These are phyloP conservation scores for Cataglyphis livida DNA, from an alignment of 2,888 invertebrate species.

Conservation along the genomic window DNA sequence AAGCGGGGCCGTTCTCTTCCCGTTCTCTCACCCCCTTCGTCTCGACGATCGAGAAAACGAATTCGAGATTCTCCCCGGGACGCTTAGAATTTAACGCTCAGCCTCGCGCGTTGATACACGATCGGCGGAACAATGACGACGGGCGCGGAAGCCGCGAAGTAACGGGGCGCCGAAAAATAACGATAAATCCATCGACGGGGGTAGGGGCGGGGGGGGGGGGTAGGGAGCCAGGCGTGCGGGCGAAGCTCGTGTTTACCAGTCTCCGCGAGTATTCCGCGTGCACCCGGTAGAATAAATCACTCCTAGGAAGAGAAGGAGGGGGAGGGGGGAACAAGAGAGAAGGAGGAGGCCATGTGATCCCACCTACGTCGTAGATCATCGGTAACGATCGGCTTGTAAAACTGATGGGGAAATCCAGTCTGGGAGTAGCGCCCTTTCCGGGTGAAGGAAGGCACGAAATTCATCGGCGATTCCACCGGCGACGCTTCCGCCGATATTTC, in stretches of 20 bases:
- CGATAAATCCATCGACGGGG: conserved; percentile 57
- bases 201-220: background rate
- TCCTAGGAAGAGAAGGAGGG: background rate
- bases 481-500: conserved; percentile 51
- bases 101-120: conserved; percentile 32
- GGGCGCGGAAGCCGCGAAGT: conserved; percentile 42
- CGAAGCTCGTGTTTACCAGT: conserved; percentile 59
- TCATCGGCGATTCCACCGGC: conserved; percentile 47
- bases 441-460: conserved; percentile 44
- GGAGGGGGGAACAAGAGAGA: background rate
- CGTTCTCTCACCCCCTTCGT: background rate
- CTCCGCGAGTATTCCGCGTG: conserved; percentile 33
- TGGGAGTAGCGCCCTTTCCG: conserved; percentile 30
- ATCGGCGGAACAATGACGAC: conserved; percentile 43
- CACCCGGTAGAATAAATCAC: conserved; percentile 46
- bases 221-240: conserved; percentile 10
- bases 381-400: conserved; percentile 51
- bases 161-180: conserved; percentile 57
- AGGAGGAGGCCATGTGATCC: conserved; percentile 13
- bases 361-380: conserved; percentile 50
- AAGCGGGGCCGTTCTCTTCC: background rate
- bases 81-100: conserved; percentile 43
- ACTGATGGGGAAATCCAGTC: conserved; percentile 14
- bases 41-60: background rate
- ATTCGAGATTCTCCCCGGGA: background rate